Conservation (phyloP, 2,113 vertebrate genomes). For the Gymnogyps californianus region DNA sequence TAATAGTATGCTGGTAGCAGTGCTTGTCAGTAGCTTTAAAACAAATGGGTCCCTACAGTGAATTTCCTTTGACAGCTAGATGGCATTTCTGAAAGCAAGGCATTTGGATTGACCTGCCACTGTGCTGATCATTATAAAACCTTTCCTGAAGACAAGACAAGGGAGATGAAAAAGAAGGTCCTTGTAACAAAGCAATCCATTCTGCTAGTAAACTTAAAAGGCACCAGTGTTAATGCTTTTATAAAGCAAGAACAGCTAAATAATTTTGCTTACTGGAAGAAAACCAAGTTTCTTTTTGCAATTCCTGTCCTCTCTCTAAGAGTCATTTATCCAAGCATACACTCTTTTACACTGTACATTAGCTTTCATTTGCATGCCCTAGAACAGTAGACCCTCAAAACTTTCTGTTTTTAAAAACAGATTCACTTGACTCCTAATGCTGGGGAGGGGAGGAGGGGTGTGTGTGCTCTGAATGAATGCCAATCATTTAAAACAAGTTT, state of each 20-base stretch:
- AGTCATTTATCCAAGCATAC: neutral
- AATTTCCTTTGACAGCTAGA: constrained; percentile 49
- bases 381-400: neutral
- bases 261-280: neutral
- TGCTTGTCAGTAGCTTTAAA: constrained; percentile 27
- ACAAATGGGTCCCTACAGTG: neutral
- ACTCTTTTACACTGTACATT: neutral
- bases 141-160: neutral
- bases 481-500: neutral
- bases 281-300: neutral
- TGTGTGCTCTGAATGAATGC: neutral
- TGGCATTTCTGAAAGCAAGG: constrained; percentile 5
- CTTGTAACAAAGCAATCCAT: neutral
- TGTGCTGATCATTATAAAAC: neutral
- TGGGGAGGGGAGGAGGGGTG: neutral
- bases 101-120: neutral
- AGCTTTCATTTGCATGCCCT: constrained; percentile 11
- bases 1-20: neutral
- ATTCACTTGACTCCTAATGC: neutral
- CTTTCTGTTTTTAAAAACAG: neutral
- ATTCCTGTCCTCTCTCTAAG: neutral
- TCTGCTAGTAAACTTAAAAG: neutral
- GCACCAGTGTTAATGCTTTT: neutral
- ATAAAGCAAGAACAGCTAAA: neutral
- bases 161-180: neutral